Evolutionary conservation across 2,888 invertebrate genomes (phyloP).

Genomic region (Strigamia crassipes): DNA sequence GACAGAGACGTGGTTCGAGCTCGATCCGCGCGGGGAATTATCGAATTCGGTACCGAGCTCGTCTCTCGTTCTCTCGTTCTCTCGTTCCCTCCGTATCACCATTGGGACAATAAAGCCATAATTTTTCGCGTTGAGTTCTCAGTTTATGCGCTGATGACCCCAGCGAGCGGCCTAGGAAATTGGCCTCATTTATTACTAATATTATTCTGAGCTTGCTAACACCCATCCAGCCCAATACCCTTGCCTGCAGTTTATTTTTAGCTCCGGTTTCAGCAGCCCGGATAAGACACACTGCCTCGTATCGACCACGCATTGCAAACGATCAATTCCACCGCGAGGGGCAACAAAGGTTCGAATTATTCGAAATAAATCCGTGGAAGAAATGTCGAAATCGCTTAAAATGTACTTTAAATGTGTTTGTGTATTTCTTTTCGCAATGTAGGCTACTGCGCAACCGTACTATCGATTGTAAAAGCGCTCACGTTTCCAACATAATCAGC

Average conservation of each 20-base stretch:
- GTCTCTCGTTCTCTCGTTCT: neutral
- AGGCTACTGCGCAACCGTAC: neutral
- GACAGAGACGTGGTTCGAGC: neutral
- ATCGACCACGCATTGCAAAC: slow-evolving; percentile 6
- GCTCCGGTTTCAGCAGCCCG: no score
- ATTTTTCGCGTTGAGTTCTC: slow-evolving; percentile 23
- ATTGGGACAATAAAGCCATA: slow-evolving; percentile 27
- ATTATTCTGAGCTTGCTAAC: neutral
- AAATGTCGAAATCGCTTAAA: neutral
- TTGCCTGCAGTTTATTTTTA: neutral
- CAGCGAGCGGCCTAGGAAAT: slow-evolving; percentile 25
- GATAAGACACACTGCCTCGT: neutral
- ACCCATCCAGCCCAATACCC: neutral
- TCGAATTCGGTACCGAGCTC: neutral
- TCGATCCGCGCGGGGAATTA: slow-evolving; percentile 1
- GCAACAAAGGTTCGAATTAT: neutral
- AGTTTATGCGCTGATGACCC: slow-evolving; percentile 27
- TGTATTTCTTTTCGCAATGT: neutral
- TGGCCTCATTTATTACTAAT: slow-evolving; percentile 37
- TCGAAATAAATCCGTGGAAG: neutral
- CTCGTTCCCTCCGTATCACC: neutral
- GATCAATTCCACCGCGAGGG: neutral
- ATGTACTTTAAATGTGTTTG: no score
- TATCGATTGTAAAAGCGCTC: neutral
- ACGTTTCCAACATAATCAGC: neutral